These are phyloP conservation scores for Hippolais icterina DNA, from an alignment of 2,113 vertebrate genomes.

Conservation along the genomic window DNA sequence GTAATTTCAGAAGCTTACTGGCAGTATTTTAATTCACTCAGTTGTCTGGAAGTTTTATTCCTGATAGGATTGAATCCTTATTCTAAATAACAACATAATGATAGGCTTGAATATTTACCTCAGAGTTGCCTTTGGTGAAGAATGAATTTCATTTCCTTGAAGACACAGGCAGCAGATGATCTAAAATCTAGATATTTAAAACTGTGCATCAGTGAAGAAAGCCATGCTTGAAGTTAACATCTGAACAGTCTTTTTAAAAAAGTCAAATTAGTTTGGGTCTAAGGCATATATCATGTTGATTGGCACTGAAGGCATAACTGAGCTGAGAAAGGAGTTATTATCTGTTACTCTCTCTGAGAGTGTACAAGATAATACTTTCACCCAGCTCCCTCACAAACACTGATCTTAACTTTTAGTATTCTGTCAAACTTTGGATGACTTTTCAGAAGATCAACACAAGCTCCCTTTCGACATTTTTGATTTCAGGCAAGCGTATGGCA, in stretches of 20 bases:
- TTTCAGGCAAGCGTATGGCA: background rate
- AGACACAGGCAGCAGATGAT: background rate
- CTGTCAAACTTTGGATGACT: background rate
- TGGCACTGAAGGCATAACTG: background rate
- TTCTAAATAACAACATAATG: background rate
- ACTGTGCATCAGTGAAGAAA: background rate
- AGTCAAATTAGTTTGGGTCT: background rate
- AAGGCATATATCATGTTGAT: background rate
- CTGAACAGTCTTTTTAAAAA: background rate
- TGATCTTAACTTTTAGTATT: background rate
- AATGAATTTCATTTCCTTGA: background rate
- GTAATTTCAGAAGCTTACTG: slow-evolving; percentile 3
- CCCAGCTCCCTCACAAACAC: background rate
- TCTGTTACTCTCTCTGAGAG: background rate
- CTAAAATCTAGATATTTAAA: background rate
- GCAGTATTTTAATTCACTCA: background rate
- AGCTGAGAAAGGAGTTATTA: background rate
- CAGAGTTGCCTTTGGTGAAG: background rate
- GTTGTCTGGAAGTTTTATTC: background rate
- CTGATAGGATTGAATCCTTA: background rate
- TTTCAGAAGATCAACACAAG: background rate
- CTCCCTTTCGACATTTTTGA: background rate
- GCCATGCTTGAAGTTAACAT: background rate
- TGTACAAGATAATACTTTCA: background rate
- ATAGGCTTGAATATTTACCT: background rate